A percentile compares a stretch with the other conserved stretches of the same genome.
phyloP scores from a whole-genome alignment of 2,888 invertebrate species.

The Microplitis manilae region DNA sequence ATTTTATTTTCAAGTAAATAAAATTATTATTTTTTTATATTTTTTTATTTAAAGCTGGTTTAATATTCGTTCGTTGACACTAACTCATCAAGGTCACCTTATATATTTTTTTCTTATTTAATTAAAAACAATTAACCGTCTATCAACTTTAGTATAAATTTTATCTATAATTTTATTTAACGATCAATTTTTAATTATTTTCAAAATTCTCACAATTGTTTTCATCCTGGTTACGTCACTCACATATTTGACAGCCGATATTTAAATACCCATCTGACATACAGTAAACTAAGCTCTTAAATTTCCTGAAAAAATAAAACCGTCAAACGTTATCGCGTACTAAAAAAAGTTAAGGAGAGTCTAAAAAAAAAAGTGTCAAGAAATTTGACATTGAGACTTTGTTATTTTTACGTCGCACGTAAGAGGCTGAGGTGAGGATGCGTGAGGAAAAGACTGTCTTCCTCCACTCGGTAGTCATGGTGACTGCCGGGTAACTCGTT shows the following conservation, averaged over 20 bases:
- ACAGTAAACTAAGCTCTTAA: too few species aligned
- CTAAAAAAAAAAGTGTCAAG: background rate
- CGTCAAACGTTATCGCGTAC: background rate
- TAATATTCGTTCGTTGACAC: background rate
- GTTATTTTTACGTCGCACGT: constrained; percentile 34
- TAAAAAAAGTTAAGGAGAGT: background rate
- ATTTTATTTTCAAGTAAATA: background rate
- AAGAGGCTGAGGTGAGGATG: constrained; percentile 38
- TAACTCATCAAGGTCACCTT: constrained; percentile 14
- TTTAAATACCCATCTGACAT: too few species aligned
- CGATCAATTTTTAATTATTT: background rate
- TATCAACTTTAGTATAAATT: background rate
- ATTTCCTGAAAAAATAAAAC: background rate
- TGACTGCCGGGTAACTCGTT: constrained; percentile 66
- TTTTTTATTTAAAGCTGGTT: background rate
- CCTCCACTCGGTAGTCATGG: constrained; percentile 66
- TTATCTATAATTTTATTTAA: background rate
- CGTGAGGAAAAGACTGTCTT: constrained; percentile 48
- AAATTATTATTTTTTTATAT: background rate
- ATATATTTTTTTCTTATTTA: background rate
- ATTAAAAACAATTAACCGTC: constrained; percentile 3
- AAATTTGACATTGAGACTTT: constrained; percentile 15
- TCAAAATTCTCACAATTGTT: background rate
- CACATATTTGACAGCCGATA: too few species aligned
- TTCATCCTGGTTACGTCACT: background rate